Evolutionary conservation across 2,888 invertebrate genomes (phyloP).

Genomic region (Myopa tessellatipennis): DNA sequence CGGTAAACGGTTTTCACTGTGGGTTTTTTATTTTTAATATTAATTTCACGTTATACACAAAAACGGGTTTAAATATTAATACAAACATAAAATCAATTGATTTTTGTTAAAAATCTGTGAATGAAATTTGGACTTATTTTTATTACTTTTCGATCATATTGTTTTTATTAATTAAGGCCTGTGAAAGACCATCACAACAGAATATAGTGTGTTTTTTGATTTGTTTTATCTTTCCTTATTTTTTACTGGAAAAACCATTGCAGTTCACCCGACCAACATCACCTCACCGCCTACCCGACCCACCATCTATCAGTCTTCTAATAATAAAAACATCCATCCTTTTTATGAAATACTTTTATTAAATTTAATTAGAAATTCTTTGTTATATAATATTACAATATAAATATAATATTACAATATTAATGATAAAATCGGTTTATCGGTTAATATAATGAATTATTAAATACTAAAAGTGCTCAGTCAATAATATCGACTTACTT

Average conservation of each 20-base stretch:
- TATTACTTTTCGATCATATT: background rate
- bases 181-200: too few relatives aligned
- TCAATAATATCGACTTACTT: background rate
- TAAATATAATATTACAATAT: too few relatives aligned
- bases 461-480: background rate
- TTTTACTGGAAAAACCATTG: too few relatives aligned
- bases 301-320: background rate
- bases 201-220: background rate
- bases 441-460: background rate
- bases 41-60: too few relatives aligned
- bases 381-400: too few relatives aligned
- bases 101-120: background rate
- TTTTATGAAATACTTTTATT: background rate
- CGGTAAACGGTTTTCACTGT: too few relatives aligned
- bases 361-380: background rate
- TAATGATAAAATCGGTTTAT: background rate
- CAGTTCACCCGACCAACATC: too few relatives aligned
- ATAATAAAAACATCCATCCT: background rate
- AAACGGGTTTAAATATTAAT: background rate
- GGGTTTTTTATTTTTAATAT: too few relatives aligned
- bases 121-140: background rate
- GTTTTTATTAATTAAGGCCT: too few relatives aligned
- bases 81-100: background rate
- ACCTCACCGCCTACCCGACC: too few relatives aligned
- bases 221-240: background rate